Conservation (phyloP, 2,888 invertebrate species). For the Metacarcinus magister region DNA sequence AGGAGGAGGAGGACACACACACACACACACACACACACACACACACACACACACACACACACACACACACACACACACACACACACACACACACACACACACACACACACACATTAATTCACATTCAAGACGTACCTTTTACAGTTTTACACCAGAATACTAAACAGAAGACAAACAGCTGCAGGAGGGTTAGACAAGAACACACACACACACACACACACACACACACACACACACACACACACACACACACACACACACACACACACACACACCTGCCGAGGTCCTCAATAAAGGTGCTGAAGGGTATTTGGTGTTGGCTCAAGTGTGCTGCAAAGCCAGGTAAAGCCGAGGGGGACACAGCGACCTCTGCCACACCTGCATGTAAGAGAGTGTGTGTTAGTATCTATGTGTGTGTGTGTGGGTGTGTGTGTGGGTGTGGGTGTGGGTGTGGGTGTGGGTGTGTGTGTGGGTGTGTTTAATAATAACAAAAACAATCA, state of each 20-base stretch:
- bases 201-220: neutral
- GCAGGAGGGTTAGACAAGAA: neutral
- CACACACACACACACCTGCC: constrained; percentile 52
- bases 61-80: neutral
- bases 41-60: constrained; percentile 45
- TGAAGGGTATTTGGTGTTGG: neutral
- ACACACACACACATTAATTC: neutral
- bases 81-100: neutral
- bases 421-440: too few relatives aligned
- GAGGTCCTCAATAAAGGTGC: constrained; percentile 33
- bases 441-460: too few relatives aligned
- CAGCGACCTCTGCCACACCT: constrained; percentile 63
- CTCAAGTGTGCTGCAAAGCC: neutral
- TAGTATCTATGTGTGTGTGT: neutral
- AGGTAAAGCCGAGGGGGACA: neutral
- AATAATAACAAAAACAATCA: too few relatives aligned
- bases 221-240: neutral
- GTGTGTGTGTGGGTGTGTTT: too few relatives aligned
- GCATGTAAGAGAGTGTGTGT: neutral
- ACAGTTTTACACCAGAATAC: too few relatives aligned
- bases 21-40: constrained; percentile 58
- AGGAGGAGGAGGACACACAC: constrained; percentile 18
- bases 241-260: neutral
- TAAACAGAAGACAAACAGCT: too few relatives aligned
- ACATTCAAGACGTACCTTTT: too few relatives aligned